Percentiles rank a stretch among this genome's conserved stretches.
These are phyloP conservation scores for Xiphophorus couchianus DNA, from an alignment of 2,113 vertebrate genomes.

Conservation along the genomic window DNA sequence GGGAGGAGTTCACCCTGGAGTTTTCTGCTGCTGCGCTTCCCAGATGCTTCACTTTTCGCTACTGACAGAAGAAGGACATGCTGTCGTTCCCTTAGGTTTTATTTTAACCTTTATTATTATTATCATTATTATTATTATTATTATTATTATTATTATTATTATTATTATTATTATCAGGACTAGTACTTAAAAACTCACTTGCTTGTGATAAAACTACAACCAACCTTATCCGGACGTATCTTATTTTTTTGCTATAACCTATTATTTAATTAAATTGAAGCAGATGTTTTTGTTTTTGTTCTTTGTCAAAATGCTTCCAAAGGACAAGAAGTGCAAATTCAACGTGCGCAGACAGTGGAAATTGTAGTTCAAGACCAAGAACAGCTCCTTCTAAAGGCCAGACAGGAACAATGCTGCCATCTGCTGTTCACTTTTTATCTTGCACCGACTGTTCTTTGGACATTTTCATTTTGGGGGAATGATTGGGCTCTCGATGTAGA, in stretches of 20 bases:
- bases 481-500: not conserved
- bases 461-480: not conserved
- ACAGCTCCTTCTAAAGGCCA: conserved; percentile 43
- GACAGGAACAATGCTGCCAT: conserved; percentile 67
- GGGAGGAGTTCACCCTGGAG: conserved; percentile 70
- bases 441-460: not conserved
- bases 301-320: not conserved
- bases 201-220: not conserved
- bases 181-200: not conserved
- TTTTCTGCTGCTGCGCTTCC: conserved; percentile 67
- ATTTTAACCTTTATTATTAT: not conserved
- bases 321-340: conserved; percentile 13
- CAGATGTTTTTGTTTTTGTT: not conserved
- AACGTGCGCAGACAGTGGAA: not conserved
- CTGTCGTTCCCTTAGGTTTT: not conserved
- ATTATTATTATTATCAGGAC: not conserved
- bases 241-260: not conserved
- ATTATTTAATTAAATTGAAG: not conserved
- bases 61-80: conserved; percentile 35
- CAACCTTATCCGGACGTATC: not conserved
- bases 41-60: conserved; percentile 54
- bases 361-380: conserved; percentile 62
- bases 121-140: conserved; percentile 12
- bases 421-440: conserved; percentile 54
- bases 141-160: not conserved